Evolutionary conservation across 2,797 vertebrate genomes (phyloP), one percentile per base, ranked within the genome.

Genomic region (Falco peregrinus): DNA sequence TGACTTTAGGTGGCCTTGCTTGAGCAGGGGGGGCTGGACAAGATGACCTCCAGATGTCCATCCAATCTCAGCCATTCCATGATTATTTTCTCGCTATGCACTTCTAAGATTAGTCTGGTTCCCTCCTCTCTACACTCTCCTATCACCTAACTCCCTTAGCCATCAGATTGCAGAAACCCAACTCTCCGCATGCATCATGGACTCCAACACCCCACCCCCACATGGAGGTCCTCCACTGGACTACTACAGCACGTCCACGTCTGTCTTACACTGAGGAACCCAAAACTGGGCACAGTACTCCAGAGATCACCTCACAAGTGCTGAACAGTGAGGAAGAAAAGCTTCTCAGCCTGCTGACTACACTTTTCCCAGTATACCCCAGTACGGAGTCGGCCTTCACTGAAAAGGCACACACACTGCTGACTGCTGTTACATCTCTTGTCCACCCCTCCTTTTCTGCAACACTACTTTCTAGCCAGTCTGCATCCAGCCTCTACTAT

Each of bases 161-260:
- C 10, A 35, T 19, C 39, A 29, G 26, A 37, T 18, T 48, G 63
- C 43, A 84, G 70, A 73, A 94, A 43, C 16, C 22, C 51, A 37
- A 47, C 11, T 45, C 26, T 57, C 41, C 1, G 0, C 16, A 24
- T 5, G 22, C 1, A 0, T 21, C 16, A 3, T 13, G 28, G 54
- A 50, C 6, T n/a, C 28, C 28, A 11, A 1, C 20, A 74, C 5
- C 21, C 28, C 24, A 26, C 13, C 31, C 31, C 60, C 41, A 17
- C 35, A 37, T 2, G 13, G 28, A 2, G 9, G 28, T 43, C 19
- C 61, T 84, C 35, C 45, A 13, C 35, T 21, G 53, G 53, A 71
- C 18, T 68, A 43, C 41, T 73, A 28, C 59, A 76, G 33, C 16
- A 56, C 4, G 7, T 63, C 45, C 35, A n/a, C 3, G 4, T 14